phyloP scores from a whole-genome alignment of 2,888 invertebrate genomes.

The Scaptomyza caliginosa region DNA sequence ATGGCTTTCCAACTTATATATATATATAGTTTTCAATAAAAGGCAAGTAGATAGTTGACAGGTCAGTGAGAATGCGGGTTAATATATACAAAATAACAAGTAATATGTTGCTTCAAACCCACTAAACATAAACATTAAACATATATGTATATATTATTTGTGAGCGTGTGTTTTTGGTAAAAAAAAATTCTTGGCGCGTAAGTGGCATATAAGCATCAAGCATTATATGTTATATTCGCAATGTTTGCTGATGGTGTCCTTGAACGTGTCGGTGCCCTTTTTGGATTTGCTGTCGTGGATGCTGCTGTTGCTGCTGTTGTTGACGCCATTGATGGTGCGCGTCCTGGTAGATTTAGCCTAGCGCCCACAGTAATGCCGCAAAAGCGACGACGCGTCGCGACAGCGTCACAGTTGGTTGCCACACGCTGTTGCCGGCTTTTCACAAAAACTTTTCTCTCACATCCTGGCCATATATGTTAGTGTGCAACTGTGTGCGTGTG shows the following conservation, averaged over 20 bases:
- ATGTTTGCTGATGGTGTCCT: conserved; percentile 55
- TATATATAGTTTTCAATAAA: background rate
- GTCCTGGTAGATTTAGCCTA: conserved; percentile 62
- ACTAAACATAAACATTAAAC: background rate
- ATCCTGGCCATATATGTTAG: conserved; percentile 1
- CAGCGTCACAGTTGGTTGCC: conserved; percentile 66
- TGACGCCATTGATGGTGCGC: conserved; percentile 36
- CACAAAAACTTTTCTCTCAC: conserved; percentile 51
- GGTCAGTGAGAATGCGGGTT: too few species aligned
- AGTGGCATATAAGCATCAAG: conserved; percentile 55
- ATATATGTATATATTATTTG: conserved; percentile 17
- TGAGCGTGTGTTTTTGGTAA: conserved; percentile 21
- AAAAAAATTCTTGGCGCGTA: conserved; percentile 56
- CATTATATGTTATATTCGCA: conserved; percentile 44
- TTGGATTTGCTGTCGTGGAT: conserved; percentile 18
- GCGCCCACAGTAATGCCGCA: conserved; percentile 60
- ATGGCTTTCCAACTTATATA: background rate
- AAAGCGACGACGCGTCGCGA: conserved; percentile 41
- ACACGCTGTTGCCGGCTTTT: conserved; percentile 53
- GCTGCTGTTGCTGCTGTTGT: conserved; percentile 10
- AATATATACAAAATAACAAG: too few species aligned
- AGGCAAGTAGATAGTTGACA: conserved; percentile 5
- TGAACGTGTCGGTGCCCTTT: conserved; percentile 65
- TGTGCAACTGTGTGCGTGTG: conserved; percentile 8
- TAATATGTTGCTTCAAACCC: conserved; percentile 11